Evolutionary conservation across 2,797 vertebrate genomes (phyloP), one percentile per base, ranked within the genome.

Genomic region (Epinephelus malabaricus): DNA sequence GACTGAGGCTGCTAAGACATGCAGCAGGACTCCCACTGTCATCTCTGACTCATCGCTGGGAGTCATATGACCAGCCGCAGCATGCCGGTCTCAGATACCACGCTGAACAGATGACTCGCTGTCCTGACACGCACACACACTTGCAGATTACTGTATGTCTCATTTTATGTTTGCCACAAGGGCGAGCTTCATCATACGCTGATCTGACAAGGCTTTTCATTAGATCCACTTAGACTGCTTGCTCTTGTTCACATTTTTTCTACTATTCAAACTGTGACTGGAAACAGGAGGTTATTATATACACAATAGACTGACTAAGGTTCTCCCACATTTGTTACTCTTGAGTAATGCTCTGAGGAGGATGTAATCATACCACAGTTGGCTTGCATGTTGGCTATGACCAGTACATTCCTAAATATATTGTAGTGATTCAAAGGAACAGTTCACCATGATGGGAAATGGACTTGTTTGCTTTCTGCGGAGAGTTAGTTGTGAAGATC

Each of bases 41-140:
- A 73, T 82, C 61, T 82, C 85, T 90, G 92, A 93, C 53, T 92
- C 92, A 92, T 76, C 54, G 53, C 78, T 53, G 43, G 50, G 68
- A 90, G 84, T 93, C 86, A 87, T 70, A 70, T 69, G 88, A 91
- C 85, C 78, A 78, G 79, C 80, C 76, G 49, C 62, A 61, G 73
- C 65, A 40, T 12, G 74, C 82, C 34, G 74, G 56, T 86, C 79
- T 82, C 70, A 69, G 74, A 84, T 82, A 83, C 64, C 78, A 56
- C 30, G 23, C 69, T 6, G 27, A 86, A 83, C 78, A 63, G 82
- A 88, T 86, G 88, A 92, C 72, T 75, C 47, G 30, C 62, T 69
- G 69, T 68, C 71, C 70, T 77, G 15, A 76, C 61, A 21, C 30
- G 14, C 49, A 14, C 62, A 62, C 56, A 6, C 62, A 69, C 53